Evolutionary conservation across 2,888 invertebrate species (phyloP).

Genomic region (Scaptomyza flava): DNA sequence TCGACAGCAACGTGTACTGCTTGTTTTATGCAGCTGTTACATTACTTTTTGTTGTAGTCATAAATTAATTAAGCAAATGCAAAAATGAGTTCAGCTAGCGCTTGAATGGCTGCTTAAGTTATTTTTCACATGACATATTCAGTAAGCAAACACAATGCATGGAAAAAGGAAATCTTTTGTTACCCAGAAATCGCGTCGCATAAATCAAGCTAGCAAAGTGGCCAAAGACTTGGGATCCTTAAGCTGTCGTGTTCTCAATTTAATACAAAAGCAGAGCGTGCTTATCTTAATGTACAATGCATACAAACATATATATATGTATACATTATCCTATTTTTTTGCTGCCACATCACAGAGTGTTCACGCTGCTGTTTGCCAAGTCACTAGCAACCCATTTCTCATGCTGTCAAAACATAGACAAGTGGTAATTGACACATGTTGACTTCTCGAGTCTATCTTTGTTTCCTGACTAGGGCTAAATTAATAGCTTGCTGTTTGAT

Average conservation of each 20-base stretch:
- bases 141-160: neutral
- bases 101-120: conserved; percentile 51
- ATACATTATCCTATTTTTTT: conserved; percentile 11
- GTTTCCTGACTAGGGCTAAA: conserved; percentile 19
- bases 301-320: neutral
- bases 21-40: conserved; percentile 18
- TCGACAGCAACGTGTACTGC: neutral
- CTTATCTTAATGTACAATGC: conserved; percentile 1
- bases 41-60: conserved; percentile 41
- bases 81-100: conserved; percentile 38
- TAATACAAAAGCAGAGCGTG: conserved; percentile 13
- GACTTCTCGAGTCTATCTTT: conserved; percentile 38
- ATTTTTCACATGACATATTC: conserved; percentile 38
- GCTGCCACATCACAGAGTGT: conserved; percentile 8
- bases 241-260: neutral
- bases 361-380: conserved; percentile 1
- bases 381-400: conserved; percentile 58
- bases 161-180: neutral
- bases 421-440: conserved; percentile 74
- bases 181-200: conserved; percentile 4
- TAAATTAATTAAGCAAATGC: conserved; percentile 61
- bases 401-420: conserved; percentile 69
- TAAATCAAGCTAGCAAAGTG: conserved; percentile 32
- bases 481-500: conserved; percentile 29
- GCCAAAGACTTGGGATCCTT: conserved; percentile 6